Evolutionary conservation across 2,113 vertebrate genomes (phyloP), one percentile per base, ranked within the genome.

Genomic region (Parotia lawesii): DNA sequence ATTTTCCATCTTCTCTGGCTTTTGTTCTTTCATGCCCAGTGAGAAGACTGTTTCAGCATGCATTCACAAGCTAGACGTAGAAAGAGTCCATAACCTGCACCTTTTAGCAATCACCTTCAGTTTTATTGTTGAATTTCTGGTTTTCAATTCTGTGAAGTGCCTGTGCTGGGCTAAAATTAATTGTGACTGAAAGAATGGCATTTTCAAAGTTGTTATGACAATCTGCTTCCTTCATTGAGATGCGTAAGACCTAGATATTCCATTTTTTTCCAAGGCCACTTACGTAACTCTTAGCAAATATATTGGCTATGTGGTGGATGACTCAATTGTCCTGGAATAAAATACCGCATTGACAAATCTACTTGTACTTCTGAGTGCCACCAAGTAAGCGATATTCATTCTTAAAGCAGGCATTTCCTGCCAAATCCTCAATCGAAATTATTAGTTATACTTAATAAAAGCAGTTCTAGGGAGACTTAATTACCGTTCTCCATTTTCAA

Each of bases 181-280:
- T 94, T 95, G 87, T 93, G 77, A 89, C 91, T 94, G 94, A 92
- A 96, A 94, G 91, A 96, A 92, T 94, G 89, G 66, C 80, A 94
- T 96, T 94, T 96, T 96, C 95, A 94, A 91, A 94, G 77, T 92
- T 95, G 93, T 96, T 96, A 90, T 96, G 94, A 95, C 87, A 96
- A 87, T 96, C 93, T 89, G 57, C 93, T 96, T 96, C 94, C 93
- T 96, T 92, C 93, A 96, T 79, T 94, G 84, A 92, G 57, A 94
- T 95, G 78, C 84, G 94, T 69, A 92, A 96, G 74, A 74, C 89
- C 84, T 89, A 94, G 78, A 91, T 94, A 92, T 83, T 92, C 51
- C 50, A 72, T 93, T 95, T 92, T 91, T 94, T 92, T 85, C 58
- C 78, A 93, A 89, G 78, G 73, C 83, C 70, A 72, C 66, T 92